A percentile compares a stretch with the other conserved stretches of the same genome.
phyloP scores from a whole-genome alignment of 2,888 invertebrate species.

The Synanthedon vespiformis region DNA sequence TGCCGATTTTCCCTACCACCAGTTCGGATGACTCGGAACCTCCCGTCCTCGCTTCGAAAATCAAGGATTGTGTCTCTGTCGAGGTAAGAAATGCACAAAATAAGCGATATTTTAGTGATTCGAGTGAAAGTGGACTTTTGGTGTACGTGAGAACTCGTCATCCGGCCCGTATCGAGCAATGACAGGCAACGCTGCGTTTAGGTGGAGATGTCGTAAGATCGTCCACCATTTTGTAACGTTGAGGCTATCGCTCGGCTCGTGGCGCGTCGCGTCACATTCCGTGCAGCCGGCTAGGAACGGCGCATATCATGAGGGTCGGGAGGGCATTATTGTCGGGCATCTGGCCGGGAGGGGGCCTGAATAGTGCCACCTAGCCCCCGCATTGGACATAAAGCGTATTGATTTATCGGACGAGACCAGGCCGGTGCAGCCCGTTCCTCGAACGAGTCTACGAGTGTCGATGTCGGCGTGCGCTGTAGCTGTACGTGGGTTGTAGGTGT shows the following conservation, averaged over 20 bases:
- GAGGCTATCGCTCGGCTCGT: slow-evolving; percentile 64
- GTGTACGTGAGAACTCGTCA: slow-evolving; percentile 65
- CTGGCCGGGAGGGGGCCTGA: slow-evolving; percentile 55
- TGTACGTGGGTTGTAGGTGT: slow-evolving; percentile 55
- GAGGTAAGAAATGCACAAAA: slow-evolving; percentile 70
- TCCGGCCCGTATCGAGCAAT: slow-evolving; percentile 64
- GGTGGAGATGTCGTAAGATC: slow-evolving; percentile 72
- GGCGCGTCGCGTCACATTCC: slow-evolving; percentile 56
- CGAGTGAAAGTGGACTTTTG: slow-evolving; percentile 67
- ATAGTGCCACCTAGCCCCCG: slow-evolving; percentile 42
- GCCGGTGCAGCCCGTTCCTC: slow-evolving; percentile 56
- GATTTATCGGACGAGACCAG: slow-evolving; percentile 68
- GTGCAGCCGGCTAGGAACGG: slow-evolving; percentile 61
- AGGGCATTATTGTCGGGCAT: slow-evolving; percentile 61
- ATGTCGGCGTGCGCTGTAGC: slow-evolving; percentile 63
- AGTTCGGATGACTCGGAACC: slow-evolving; percentile 66
- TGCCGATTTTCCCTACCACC: slow-evolving; percentile 69
- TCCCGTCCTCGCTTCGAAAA: slow-evolving; percentile 72
- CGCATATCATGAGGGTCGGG: slow-evolving; percentile 57
- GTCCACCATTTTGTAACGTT: slow-evolving; percentile 71
- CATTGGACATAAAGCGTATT: slow-evolving; percentile 57
- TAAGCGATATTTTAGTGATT: slow-evolving; percentile 43
- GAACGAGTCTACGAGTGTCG: slow-evolving; percentile 43
- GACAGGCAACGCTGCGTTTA: slow-evolving; percentile 62
- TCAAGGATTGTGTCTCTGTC: slow-evolving; percentile 74